Conservation (phyloP, 2,888 invertebrate species). For the Diadromus collaris region DNA sequence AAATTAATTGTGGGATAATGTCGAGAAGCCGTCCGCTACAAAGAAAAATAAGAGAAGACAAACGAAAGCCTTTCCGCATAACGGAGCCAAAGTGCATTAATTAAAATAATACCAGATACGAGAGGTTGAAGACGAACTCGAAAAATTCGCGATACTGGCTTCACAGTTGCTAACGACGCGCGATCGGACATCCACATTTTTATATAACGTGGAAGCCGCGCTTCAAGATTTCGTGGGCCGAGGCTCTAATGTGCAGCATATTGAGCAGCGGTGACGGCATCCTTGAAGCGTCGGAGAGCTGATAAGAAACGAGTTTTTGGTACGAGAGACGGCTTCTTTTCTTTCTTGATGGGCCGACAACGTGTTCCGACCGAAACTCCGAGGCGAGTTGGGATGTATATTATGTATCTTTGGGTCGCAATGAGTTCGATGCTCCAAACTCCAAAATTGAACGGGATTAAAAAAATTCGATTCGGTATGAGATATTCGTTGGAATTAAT, state of each 20-base stretch:
- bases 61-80: conserved; percentile 54
- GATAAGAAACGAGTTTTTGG: conserved; percentile 45
- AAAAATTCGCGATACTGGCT: conserved; percentile 14
- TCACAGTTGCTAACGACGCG: conserved; percentile 7
- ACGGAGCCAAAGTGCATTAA: conserved; percentile 25
- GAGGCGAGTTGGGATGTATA: conserved; percentile 1
- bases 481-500: background rate
- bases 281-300: conserved; percentile 21
- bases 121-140: conserved; percentile 10
- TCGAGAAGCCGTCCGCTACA: background rate
- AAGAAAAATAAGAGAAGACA: background rate
- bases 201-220: conserved; percentile 16
- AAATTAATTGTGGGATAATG: conserved; percentile 13
- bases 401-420: conserved; percentile 28
- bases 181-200: conserved; percentile 42
- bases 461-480: background rate
- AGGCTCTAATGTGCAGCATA: conserved; percentile 24
- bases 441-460: conserved; percentile 12
- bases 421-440: conserved; percentile 47
- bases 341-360: conserved; percentile 25
- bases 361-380: conserved; percentile 16
- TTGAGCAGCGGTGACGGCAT: conserved; percentile 20
- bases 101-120: conserved; percentile 44
- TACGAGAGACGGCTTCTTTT: conserved; percentile 1
- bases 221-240: conserved; percentile 18